Evolutionary conservation across 2,888 invertebrate genomes (phyloP).

Genomic region (Oligia strigilis): DNA sequence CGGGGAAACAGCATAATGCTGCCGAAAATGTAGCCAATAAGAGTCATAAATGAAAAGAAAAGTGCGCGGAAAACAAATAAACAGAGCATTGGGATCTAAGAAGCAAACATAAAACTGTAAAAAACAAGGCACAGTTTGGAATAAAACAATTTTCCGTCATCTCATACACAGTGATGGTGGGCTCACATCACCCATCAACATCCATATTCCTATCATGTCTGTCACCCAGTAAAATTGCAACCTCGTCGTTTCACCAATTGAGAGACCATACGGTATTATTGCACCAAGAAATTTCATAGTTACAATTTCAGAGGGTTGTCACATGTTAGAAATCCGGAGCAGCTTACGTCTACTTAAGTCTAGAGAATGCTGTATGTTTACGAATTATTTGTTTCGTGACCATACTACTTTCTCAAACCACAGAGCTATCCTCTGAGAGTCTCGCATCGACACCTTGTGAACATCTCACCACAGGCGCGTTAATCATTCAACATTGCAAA

Average conservation of each 20-base stretch:
- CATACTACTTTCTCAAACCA: slow-evolving; percentile 86
- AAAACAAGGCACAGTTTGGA: slow-evolving; percentile 24
- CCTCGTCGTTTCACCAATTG: slow-evolving; percentile 62
- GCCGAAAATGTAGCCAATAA: slow-evolving; percentile 27
- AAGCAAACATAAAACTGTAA: slow-evolving; percentile 24
- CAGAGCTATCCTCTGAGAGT: slow-evolving; percentile 81
- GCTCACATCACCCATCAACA: slow-evolving; percentile 79
- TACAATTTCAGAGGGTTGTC: slow-evolving; percentile 81
- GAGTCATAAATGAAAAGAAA: background rate
- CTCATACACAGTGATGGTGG: slow-evolving; percentile 74
- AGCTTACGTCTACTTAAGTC: slow-evolving; percentile 86
- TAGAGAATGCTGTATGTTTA: slow-evolving; percentile 87
- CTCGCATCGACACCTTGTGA: slow-evolving; percentile 68
- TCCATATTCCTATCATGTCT: slow-evolving; percentile 83
- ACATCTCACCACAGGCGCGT: slow-evolving; percentile 71
- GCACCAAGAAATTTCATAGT: slow-evolving; percentile 60
- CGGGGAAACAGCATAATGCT: slow-evolving; percentile 31
- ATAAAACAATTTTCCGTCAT: slow-evolving; percentile 29
- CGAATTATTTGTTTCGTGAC: slow-evolving; percentile 77
- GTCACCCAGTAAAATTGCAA: slow-evolving; percentile 82
- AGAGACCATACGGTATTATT: slow-evolving; percentile 22
- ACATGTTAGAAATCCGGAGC: slow-evolving; percentile 81
- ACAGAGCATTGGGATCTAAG: background rate
- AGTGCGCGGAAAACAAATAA: background rate
- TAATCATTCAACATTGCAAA: slow-evolving; percentile 51